Evolutionary conservation across 2,113 vertebrate genomes (phyloP).

Genomic region (Syngnathus scovelli): DNA sequence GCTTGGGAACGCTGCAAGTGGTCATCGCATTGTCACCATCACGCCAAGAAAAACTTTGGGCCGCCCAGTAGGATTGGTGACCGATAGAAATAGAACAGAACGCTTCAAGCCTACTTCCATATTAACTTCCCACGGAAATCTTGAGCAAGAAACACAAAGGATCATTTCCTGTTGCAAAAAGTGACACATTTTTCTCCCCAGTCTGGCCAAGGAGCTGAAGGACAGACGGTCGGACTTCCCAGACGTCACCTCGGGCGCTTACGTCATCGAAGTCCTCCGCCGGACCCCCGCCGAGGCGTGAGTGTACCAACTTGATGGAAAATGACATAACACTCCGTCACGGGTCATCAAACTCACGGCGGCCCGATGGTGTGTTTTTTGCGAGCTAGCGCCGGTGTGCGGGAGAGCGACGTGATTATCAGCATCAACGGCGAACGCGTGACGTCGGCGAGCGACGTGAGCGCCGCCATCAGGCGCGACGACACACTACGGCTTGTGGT

Average conservation of each 20-base stretch:
- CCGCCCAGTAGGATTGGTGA: neutral
- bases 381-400: slow-evolving; percentile 79
- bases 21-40: neutral
- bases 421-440: slow-evolving; percentile 91
- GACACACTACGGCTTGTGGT: slow-evolving; percentile 79
- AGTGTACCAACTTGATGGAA: slow-evolving; percentile 54
- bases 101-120: too few relatives aligned
- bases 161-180: too few relatives aligned
- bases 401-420: slow-evolving; percentile 92
- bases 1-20: neutral
- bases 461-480: slow-evolving; percentile 84
- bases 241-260: slow-evolving; percentile 88
- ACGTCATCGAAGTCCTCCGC: slow-evolving; percentile 92
- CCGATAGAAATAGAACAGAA: neutral
- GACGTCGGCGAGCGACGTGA: slow-evolving; percentile 86
- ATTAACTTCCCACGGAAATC: too few relatives aligned
- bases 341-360: too few relatives aligned
- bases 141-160: too few relatives aligned
- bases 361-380: neutral
- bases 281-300: slow-evolving; percentile 90
- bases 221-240: slow-evolving; percentile 85
- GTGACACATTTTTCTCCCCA: slow-evolving; percentile 38
- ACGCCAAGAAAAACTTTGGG: neutral
- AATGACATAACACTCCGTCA: too few relatives aligned
- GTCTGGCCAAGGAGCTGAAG: slow-evolving; percentile 89